These are phyloP conservation scores for Clarias platycephalus DNA, from an alignment of 2,797 vertebrate species.

Conservation along the genomic window DNA sequence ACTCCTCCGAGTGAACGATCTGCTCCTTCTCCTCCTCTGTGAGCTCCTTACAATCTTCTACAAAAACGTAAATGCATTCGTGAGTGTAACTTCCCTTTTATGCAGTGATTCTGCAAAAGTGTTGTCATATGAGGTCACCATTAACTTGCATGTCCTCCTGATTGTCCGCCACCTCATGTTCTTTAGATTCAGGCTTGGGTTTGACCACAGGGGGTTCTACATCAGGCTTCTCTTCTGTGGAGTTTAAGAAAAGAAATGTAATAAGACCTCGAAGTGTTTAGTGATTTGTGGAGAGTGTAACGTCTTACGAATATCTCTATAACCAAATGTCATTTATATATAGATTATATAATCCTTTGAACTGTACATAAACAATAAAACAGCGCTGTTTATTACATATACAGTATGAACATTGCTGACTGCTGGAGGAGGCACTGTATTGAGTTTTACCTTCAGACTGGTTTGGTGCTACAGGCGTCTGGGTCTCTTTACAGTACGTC, in stretches of 20 bases:
- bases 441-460: conserved; percentile 78
- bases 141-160: conserved; percentile 79
- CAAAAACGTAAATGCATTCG: background rate
- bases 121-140: background rate
- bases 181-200: conserved; percentile 77
- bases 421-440: background rate
- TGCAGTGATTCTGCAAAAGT: background rate
- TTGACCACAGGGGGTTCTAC: conserved; percentile 81
- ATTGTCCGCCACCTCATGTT: conserved; percentile 70
- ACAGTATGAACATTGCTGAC: background rate
- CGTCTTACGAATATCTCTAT: background rate
- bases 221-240: conserved; percentile 81
- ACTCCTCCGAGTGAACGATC: conserved; percentile 85
- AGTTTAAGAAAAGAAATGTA: conserved; percentile 35
- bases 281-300: background rate
- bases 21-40: conserved; percentile 87
- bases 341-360: background rate
- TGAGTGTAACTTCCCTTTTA: background rate
- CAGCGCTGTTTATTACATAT: background rate
- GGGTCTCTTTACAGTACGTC: conserved; percentile 84
- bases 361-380: background rate
- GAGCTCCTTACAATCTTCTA: conserved; percentile 82
- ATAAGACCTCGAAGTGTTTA: background rate
- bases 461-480: conserved; percentile 79
- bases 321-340: background rate